Evolutionary conservation across 2,113 vertebrate species (phyloP).

Genomic region (Phyllostomus hastatus): DNA sequence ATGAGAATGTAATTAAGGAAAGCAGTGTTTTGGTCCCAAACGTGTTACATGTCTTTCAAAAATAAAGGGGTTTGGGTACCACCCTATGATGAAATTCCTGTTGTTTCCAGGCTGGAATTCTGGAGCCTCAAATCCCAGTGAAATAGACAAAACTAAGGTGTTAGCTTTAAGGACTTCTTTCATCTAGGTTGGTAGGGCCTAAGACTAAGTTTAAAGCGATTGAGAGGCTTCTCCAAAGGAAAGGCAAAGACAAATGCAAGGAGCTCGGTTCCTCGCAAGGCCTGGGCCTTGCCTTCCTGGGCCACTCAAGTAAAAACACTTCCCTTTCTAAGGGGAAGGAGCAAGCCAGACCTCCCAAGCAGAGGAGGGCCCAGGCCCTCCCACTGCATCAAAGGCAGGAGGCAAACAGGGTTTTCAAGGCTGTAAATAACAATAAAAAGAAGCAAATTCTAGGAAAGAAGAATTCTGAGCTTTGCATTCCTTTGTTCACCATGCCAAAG

Average conservation of each 20-base stretch:
- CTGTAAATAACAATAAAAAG: background rate
- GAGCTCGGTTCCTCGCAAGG: background rate
- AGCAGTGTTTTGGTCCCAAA: background rate
- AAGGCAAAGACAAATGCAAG: background rate
- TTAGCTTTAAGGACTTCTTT: background rate
- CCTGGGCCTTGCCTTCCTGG: background rate
- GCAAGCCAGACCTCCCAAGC: background rate
- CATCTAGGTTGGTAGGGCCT: background rate
- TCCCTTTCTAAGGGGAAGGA: background rate
- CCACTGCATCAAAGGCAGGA: background rate
- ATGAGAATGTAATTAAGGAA: background rate
- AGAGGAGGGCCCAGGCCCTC: background rate
- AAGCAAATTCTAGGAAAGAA: background rate
- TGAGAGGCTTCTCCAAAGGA: background rate
- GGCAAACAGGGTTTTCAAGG: background rate
- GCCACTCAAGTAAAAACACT: background rate
- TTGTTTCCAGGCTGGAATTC: background rate
- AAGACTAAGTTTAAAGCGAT: background rate
- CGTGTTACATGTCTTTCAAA: background rate
- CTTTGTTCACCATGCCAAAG: background rate
- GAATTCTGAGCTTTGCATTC: slow-evolving; percentile 16
- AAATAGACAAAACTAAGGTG: background rate
- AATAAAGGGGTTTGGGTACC: background rate
- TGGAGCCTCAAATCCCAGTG: background rate
- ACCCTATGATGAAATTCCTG: background rate